Base-by-base conservation (phyloP, 2,113 vertebrate species). In the Perca flavescens region DNA sequence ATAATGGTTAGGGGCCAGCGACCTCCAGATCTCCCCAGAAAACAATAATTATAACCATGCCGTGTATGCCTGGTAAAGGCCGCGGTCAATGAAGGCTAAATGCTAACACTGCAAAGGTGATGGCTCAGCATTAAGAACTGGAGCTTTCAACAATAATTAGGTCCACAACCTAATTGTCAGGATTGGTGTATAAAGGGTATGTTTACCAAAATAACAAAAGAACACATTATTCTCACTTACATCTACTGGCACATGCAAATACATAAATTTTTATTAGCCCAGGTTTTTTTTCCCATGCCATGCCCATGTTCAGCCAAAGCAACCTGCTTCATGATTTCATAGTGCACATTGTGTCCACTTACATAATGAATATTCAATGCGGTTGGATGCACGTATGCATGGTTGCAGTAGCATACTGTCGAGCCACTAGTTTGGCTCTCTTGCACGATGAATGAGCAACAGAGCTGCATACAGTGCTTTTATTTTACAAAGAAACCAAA, bases 1-100 rank as follows among this genome's bases (percentile, higher is more conserved):
- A 91, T 95, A 95, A 95, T 94, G 94, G 94, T 95, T 94, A 95
- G 91, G 86, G 94, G 95, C 92, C 94, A 91, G 89, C 73, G 92
- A 94, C 94, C 93, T 86, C 88, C 83, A 89, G 82, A 90, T 90
- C 88, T 93, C 90, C 77, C 84, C 93, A 91, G 90, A 93, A 93
- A 92, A 83, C 86, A 89, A 91, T 94, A 93, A 94, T 93, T 91
- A 93, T 80, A 82, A 80, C 71, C 79, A 75, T 57, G 12, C 47
- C 40, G 78, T 53, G 56, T 78, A 85, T 83, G 83, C 79, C 68
- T 82, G 63, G 91, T 79, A 87, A 88, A 86, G 82, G 62, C 79
- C 49, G 12, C 43, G 47, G 78, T 86, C 88, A 91, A 82, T 87
- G 82, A 84, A 73, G 75, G 84, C 80, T 78, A 86, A 77, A 85